phyloP scores from a whole-genome alignment of 2,888 invertebrate species.

The Nebria brevicollis region DNA sequence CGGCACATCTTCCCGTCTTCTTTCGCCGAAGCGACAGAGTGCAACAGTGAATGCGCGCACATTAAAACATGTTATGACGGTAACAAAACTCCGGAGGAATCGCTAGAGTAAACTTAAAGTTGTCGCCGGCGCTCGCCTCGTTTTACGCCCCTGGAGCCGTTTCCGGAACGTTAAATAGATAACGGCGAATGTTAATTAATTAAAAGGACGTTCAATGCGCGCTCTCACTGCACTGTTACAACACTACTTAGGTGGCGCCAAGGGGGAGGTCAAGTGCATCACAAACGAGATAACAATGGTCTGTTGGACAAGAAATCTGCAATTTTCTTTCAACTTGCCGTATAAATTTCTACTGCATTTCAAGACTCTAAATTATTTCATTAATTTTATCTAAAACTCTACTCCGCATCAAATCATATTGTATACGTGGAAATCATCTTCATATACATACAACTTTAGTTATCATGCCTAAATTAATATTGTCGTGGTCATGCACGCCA shows the following conservation, averaged over 20 bases:
- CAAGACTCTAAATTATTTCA: not conserved
- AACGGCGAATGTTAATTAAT: constrained; percentile 46
- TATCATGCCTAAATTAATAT: too few species aligned
- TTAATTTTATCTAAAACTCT: too few species aligned
- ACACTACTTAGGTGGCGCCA: not conserved
- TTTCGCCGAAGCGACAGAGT: not conserved
- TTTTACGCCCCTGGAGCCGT: constrained; percentile 33
- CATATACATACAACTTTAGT: too few species aligned
- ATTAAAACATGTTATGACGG: constrained; percentile 46
- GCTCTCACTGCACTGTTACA: not conserved
- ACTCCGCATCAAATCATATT: too few species aligned
- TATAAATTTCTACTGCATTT: not conserved
- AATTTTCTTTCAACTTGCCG: not conserved
- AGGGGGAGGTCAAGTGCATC: too few species aligned
- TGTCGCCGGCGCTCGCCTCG: constrained; percentile 27
- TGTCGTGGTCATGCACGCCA: too few species aligned
- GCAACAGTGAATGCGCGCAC: constrained; percentile 11
- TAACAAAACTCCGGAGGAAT: constrained; percentile 45
- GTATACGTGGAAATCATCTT: too few species aligned
- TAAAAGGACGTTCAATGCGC: constrained; percentile 44
- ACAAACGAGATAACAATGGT: not conserved
- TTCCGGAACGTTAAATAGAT: constrained; percentile 46
- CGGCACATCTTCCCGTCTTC: not conserved
- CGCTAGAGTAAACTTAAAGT: constrained; percentile 39
- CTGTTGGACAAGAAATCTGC: not conserved